Conservation (phyloP, 2,113 vertebrate genomes). For the Hiodon alosoides region DNA sequence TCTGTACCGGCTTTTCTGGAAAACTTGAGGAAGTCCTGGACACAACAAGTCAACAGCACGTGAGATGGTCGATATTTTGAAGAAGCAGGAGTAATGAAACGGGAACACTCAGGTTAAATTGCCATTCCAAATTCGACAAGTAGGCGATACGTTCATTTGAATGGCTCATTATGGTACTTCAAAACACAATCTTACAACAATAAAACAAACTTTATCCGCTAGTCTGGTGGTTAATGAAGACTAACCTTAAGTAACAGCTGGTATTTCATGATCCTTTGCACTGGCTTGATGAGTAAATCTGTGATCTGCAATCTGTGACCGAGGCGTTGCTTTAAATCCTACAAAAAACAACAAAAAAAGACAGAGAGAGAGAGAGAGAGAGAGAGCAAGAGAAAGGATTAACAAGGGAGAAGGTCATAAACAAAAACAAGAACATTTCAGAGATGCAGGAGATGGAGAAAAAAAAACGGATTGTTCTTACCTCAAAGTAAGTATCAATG, state of each 20-base stretch:
- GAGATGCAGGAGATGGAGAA: neutral
- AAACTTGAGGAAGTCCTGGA: slow-evolving; percentile 77
- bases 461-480: slow-evolving; percentile 45
- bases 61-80: too few relatives aligned
- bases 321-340: slow-evolving; percentile 76
- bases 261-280: slow-evolving; percentile 81
- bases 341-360: slow-evolving; percentile 24
- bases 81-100: too few relatives aligned
- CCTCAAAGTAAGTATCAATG: slow-evolving; percentile 81
- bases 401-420: neutral
- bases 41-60: neutral
- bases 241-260: slow-evolving; percentile 75
- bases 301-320: slow-evolving; percentile 75
- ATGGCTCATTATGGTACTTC: too few relatives aligned
- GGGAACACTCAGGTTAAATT: too few relatives aligned
- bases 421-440: too few relatives aligned
- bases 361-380: neutral
- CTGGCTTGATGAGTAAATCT: slow-evolving; percentile 74
- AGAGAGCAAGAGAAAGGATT: neutral
- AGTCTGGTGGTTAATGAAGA: neutral
- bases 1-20: slow-evolving; percentile 77
- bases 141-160: too few relatives aligned
- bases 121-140: too few relatives aligned
- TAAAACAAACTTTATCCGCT: neutral
- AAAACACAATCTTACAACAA: neutral